Evolutionary conservation across 1,140 invertebrate species (phyloP).

Genomic region (Latrodectus geometricus): DNA sequence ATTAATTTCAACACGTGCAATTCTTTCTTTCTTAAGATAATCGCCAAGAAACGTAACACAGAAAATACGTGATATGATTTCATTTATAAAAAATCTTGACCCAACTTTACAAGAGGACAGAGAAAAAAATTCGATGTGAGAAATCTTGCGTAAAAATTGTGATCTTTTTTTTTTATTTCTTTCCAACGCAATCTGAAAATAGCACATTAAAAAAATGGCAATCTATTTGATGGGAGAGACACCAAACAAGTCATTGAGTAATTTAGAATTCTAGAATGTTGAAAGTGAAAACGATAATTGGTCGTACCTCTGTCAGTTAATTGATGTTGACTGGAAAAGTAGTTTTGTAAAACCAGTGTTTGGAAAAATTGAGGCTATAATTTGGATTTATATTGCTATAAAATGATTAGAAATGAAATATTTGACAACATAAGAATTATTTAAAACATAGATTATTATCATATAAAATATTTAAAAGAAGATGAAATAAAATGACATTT

Average conservation of each 20-base stretch:
- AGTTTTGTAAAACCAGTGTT: not conserved
- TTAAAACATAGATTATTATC: no score
- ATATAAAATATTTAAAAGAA: no score
- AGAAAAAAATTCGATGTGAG: not conserved
- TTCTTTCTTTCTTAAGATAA: no score
- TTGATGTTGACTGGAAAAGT: not conserved
- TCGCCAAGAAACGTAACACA: no score
- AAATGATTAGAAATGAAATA: no score
- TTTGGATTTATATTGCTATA: no score
- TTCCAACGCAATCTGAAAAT: not conserved
- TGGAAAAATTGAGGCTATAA: no score
- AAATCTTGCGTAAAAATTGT: not conserved
- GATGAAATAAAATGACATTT: no score
- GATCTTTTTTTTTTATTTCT: not conserved
- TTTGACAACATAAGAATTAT: no score
- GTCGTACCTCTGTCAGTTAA: not conserved
- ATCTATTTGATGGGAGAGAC: not conserved
- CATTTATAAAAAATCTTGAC: not conserved
- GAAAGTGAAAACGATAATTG: not conserved
- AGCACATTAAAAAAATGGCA: not conserved
- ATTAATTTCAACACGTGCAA: no score
- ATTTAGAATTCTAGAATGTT: not conserved
- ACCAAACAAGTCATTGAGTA: not conserved
- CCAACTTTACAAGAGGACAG: not conserved
- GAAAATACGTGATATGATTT: not conserved